Base-by-base conservation (phyloP, 2,888 invertebrate species). In the Oscheius onirici region DNA sequence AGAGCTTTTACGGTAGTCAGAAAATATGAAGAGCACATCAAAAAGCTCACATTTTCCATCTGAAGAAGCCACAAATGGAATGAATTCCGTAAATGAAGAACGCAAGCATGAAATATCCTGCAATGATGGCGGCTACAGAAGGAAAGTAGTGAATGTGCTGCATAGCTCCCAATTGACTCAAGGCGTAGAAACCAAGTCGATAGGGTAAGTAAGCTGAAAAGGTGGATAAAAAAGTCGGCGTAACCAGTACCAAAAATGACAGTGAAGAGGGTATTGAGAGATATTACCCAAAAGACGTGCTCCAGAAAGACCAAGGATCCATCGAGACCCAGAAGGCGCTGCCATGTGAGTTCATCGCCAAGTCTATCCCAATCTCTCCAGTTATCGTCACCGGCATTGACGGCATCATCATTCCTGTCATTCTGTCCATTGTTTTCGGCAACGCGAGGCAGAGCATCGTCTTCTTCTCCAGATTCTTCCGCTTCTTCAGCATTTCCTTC, bases 211-310 rank as follows among this genome's bases (percentile, higher is more conserved):
- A 97, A 51, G 97, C 97, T 91, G 88, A 69, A 83, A 74, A 3
- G 17, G 15, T 2, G 34, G 20, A 10, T 34, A 8, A 34, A 34
- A 6, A 34, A 22, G 10, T 44, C 15, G 2, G 15, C 15, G 1
- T 22, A 61, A 44, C 11, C 2, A 89, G 89, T 85, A 91, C 91
- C 91, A 90, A 99, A 99, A 22, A 96, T 93, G 76, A 97, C 91
- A 78, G 97, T 97, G 88, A 97, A 97, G 70, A 97, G 90, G 0
- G 97, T 95, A 88, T 99, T 97, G 34, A 99, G 90, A 0, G 96
- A 95, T 22, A 97, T 95, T 26, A 97, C 96, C 97, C 97, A 99
- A 88, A 99, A 97, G 24, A 99, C 97, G 90, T 99, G 97, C 88
- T 99, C 99, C 67, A 99, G 89, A 88, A 99, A 99, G 58, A 96